Conservation (phyloP, 2,797 vertebrate genomes). For the Myotis daubentonii region DNA sequence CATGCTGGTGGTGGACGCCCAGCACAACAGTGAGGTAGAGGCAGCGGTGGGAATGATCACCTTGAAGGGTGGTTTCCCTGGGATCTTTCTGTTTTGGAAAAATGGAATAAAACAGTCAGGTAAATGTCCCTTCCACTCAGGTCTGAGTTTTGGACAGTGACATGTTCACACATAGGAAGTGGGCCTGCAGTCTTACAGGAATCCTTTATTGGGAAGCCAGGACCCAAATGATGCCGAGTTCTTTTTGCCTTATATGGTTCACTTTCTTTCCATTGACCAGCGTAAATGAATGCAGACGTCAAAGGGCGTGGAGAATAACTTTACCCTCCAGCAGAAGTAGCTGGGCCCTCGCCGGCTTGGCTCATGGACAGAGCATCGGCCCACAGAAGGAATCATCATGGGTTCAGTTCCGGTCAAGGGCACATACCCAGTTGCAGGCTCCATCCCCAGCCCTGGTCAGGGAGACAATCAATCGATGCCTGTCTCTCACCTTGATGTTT, state of each 20-base stretch:
- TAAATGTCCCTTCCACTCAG: slow-evolving; percentile 1
- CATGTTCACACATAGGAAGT: background rate
- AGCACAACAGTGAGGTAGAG: slow-evolving; percentile 82
- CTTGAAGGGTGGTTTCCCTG: background rate
- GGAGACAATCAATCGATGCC: no score
- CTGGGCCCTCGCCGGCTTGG: background rate
- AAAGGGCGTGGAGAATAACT: slow-evolving; percentile 17
- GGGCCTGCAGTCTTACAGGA: background rate
- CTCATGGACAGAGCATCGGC: no score
- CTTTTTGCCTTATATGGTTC: background rate
- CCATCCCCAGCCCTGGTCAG: no score
- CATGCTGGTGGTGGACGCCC: slow-evolving; percentile 75
- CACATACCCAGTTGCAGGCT: no score
- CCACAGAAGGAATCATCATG: no score
- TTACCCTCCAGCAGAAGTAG: background rate
- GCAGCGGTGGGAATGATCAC: background rate
- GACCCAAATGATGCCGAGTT: background rate
- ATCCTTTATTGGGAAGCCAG: background rate
- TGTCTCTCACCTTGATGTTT: no score
- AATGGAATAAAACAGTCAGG: background rate
- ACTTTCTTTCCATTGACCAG: background rate
- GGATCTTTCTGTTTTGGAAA: background rate
- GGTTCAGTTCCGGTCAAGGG: no score
- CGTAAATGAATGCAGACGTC: slow-evolving; percentile 1
- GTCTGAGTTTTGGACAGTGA: background rate